phyloP scores from a whole-genome alignment of 2,113 vertebrate genomes.

The Spilogale gracilis region DNA sequence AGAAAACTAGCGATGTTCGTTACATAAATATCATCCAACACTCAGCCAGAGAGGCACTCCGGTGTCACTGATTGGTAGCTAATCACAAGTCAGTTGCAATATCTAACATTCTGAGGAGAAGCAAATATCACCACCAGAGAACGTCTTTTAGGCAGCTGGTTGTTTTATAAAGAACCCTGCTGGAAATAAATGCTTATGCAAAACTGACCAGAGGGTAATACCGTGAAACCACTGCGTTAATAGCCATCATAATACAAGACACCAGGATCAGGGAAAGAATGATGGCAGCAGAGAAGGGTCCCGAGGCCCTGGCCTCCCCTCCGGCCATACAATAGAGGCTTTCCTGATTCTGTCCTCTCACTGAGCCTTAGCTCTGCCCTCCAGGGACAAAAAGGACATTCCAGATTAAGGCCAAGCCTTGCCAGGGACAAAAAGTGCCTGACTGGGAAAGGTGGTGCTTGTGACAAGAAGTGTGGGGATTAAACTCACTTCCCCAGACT shows the following conservation, averaged over 20 bases:
- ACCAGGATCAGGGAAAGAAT: neutral
- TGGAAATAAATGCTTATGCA: neutral
- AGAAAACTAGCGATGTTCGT: neutral
- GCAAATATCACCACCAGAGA: neutral
- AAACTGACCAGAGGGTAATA: neutral
- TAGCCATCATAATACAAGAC: neutral
- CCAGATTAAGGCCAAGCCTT: conserved; percentile 36
- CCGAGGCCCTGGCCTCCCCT: neutral
- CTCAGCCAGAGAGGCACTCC: conserved; percentile 40
- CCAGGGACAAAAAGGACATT: neutral
- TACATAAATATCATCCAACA: conserved; percentile 37
- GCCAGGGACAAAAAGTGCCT: neutral
- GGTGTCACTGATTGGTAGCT: neutral
- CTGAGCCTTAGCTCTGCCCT: neutral
- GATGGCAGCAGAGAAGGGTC: neutral
- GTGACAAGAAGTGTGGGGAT: neutral
- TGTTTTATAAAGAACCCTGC: conserved; percentile 14
- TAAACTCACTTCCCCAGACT: neutral
- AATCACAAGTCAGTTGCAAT: conserved; percentile 42
- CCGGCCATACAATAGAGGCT: neutral
- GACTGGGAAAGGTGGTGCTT: neutral
- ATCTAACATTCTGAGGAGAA: neutral
- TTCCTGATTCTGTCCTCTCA: neutral
- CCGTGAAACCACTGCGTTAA: neutral
- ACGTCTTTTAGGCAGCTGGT: neutral